phyloP scores from a whole-genome alignment of 2,888 invertebrate genomes.

The Taphrorychus bicolor region DNA sequence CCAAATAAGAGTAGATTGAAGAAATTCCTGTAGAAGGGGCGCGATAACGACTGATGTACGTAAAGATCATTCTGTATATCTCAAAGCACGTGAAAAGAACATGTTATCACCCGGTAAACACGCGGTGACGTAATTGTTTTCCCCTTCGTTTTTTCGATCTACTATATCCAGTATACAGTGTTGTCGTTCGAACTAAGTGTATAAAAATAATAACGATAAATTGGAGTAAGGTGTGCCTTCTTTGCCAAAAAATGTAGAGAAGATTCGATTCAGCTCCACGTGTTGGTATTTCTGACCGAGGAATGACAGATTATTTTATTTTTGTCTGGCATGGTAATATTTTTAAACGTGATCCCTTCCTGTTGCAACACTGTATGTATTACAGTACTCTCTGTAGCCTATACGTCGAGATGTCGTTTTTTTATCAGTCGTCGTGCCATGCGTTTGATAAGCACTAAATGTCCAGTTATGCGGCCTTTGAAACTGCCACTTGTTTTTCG shows the following conservation, averaged over 20 bases:
- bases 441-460: neutral
- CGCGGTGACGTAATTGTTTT: slow-evolving; percentile 28
- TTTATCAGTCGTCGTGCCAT: neutral
- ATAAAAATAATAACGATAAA: neutral
- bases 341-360: neutral
- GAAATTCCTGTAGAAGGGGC: too few species aligned
- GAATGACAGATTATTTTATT: neutral
- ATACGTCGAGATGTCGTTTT: neutral
- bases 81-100: slow-evolving; percentile 24
- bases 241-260: neutral
- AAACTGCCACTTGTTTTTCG: slow-evolving; percentile 21
- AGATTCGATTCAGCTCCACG: neutral
- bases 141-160: slow-evolving; percentile 2
- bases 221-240: neutral
- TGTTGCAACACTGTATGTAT: neutral
- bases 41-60: neutral
- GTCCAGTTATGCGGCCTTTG: neutral
- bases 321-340: neutral
- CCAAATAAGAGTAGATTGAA: too few species aligned
- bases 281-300: neutral
- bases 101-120: slow-evolving; percentile 28
- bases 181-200: neutral
- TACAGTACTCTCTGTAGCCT: too few species aligned
- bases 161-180: neutral
- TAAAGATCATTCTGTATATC: slow-evolving; percentile 10